These are phyloP conservation scores for Drosophila bifasciata DNA, from an alignment of 1,140 invertebrate species.

Conservation along the genomic window DNA sequence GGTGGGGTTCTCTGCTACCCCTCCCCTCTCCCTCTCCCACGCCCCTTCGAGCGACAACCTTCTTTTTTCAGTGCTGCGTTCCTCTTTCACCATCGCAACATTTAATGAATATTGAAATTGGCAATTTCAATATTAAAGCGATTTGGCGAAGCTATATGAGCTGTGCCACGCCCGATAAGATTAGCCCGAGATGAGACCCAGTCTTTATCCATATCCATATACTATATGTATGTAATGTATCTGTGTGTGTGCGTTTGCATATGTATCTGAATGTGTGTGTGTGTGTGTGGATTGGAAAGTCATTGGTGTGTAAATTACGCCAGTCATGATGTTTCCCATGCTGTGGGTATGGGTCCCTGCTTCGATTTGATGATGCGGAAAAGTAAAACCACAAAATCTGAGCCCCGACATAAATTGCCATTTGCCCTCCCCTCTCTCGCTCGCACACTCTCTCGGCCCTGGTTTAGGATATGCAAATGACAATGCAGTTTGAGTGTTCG, in stretches of 20 bases:
- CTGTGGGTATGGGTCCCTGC: slow-evolving; percentile 17
- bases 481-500: slow-evolving; percentile 53
- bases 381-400: slow-evolving; percentile 74
- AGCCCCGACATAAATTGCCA: slow-evolving; percentile 46
- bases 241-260: slow-evolving; percentile 3
- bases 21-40: no score
- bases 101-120: slow-evolving; percentile 82
- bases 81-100: slow-evolving; percentile 40
- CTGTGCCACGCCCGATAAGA: slow-evolving; percentile 75
- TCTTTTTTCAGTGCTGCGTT: no score
- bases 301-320: slow-evolving; percentile 79
- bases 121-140: slow-evolving; percentile 78
- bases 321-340: slow-evolving; percentile 66
- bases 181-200: slow-evolving; percentile 66
- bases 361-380: slow-evolving; percentile 78
- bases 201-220: slow-evolving; percentile 24
- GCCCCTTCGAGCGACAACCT: not conserved
- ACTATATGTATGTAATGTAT: not conserved
- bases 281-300: slow-evolving; percentile 64
- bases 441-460: slow-evolving; percentile 8
- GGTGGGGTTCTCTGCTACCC: slow-evolving; percentile 23
- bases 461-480: slow-evolving; percentile 69
- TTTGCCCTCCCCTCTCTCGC: not conserved
- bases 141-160: slow-evolving; percentile 74
- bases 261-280: slow-evolving; percentile 13